Evolutionary conservation across 2,113 vertebrate species (phyloP), one percentile per base, ranked within the genome.

Genomic region (Mustelus asterias): DNA sequence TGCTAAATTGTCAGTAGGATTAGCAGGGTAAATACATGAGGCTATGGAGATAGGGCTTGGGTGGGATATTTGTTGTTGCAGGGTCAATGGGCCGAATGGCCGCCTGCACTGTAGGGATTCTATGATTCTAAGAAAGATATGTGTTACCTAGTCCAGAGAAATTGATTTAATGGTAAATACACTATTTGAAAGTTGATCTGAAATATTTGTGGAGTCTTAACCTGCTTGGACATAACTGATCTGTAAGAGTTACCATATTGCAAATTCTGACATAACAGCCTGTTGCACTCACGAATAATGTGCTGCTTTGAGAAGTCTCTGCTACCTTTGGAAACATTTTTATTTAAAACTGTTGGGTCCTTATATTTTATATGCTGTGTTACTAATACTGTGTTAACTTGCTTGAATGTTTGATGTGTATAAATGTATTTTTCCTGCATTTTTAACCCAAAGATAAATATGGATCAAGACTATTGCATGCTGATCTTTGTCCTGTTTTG

Each of bases 401-500:
- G 88, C 24, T 33, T 22, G 29, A 18, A 63, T 63, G 33, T 83
- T 41, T 41, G 70, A 41, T 41, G 3, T 92, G 88, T 63, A 16
- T 54, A n/a, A n/a, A 63, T 92, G 16, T 63, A 92, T 92, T 33
- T 92, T 60, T 92, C 54, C 60, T 92, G 58, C 13, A 92, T 89
- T 37, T 41, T 85, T 33, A 41, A 85, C 4, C 37, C 41, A 0
- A 85, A 24, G 13, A 5, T 24, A 90, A 6, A 63, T 26, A n/a
- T 92, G 6, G 11, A 63, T 58, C 5, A 33, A 63, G 33, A 16
- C 58, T 92, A 58, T 16, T 92, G 6, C 6, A 67, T 67, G 63
- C 60, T 93, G 16, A 65, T n/a, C 14, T 33, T 65, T 96, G 48
- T 95, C 83, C 80, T 96, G n/a, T 63, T 96, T 89, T 96, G 96